Conservation (phyloP, 2,797 vertebrate species). For the Acipenser ruthenus region DNA sequence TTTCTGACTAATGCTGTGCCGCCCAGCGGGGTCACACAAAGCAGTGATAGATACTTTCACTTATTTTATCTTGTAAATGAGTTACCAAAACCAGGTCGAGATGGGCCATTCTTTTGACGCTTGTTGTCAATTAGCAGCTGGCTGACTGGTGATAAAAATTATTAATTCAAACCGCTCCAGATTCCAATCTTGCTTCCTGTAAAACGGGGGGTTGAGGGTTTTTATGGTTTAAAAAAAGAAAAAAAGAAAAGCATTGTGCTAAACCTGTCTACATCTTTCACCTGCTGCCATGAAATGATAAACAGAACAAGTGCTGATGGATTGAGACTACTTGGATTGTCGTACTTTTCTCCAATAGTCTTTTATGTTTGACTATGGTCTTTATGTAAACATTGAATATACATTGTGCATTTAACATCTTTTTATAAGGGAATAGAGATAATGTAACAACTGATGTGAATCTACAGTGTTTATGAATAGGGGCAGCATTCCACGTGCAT, state of each 20-base stretch:
- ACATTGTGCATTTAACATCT: too few relatives aligned
- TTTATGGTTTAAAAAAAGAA: conserved; percentile 31
- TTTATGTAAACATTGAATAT: too few relatives aligned
- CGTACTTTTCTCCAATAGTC: conserved; percentile 18
- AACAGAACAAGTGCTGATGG: conserved; percentile 26
- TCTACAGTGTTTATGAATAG: too few relatives aligned
- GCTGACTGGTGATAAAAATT: conserved; percentile 48
- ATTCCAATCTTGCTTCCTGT: conserved; percentile 42
- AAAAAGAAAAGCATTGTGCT: conserved; percentile 50
- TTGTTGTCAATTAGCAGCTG: conserved; percentile 30
- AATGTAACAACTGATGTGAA: too few relatives aligned
- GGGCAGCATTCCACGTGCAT: too few relatives aligned
- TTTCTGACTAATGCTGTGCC: conserved; percentile 29
- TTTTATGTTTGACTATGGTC: too few relatives aligned
- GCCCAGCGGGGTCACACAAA: conserved; percentile 29
- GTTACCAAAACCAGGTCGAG: conserved; percentile 52
- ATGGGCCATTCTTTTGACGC: conserved; percentile 24
- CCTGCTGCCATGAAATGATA: conserved; percentile 47
- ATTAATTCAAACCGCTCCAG: conserved; percentile 47
- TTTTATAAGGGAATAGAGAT: too few relatives aligned
- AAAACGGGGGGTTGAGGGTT: conserved; percentile 23
- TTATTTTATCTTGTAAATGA: conserved; percentile 67
- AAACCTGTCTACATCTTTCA: conserved; percentile 49
- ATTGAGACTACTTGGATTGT: conserved; percentile 30
- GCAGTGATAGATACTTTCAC: conserved; percentile 58